Base-by-base conservation (phyloP, 1,140 invertebrate genomes). In the Drosophila kohkoa region DNA sequence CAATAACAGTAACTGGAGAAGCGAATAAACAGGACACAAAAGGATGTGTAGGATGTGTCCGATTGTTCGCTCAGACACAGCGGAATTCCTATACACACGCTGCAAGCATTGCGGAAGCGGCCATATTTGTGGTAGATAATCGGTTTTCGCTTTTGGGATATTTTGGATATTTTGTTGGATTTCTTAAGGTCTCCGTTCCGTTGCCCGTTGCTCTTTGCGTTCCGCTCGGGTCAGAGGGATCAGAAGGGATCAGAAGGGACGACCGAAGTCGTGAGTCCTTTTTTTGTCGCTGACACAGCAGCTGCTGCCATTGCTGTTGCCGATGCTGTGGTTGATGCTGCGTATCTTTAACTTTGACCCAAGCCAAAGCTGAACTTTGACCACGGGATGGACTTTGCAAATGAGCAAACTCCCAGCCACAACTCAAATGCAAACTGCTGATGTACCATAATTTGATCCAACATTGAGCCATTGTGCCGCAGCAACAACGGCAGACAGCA, bases 71-170 rank as follows among this genome's bases (percentile, higher is more conserved):
- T 60, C 82, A 76, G 82, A 78, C 79, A 25, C 20, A 78, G 70
- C 75, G 82, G 79, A 86, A 86, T 72, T 73, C 76, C 82, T 76
- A 81, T 86, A 75, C 71, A 81, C 64, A 81, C 64, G 72, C 75
- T 41, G 38, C 11, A 11, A 41, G 11, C 70, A 71, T 77, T 87
- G 59, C 75, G 75, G 79, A 87, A 79, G 66, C 72, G 66, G 76
- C 76, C 82, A 87, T 87, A 87, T 88, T 87, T 85, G 83, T 65
- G 83, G 82, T 65, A 82, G 82, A 88, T 87, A 87, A 87, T 88
- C 82, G 83, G 76, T 87, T 77, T 65, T 75, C 67, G 52, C 69
- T 60, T 63, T 64, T 52, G 38, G 28, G 11, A n/a, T n/a, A 45
- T 52, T 28, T 30, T 57, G 35, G 30, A 8, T 5, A 32, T 52